Evolutionary conservation across 2,113 vertebrate species (phyloP), one percentile per base, ranked within the genome.

Genomic region (Lucifuga dentata): DNA sequence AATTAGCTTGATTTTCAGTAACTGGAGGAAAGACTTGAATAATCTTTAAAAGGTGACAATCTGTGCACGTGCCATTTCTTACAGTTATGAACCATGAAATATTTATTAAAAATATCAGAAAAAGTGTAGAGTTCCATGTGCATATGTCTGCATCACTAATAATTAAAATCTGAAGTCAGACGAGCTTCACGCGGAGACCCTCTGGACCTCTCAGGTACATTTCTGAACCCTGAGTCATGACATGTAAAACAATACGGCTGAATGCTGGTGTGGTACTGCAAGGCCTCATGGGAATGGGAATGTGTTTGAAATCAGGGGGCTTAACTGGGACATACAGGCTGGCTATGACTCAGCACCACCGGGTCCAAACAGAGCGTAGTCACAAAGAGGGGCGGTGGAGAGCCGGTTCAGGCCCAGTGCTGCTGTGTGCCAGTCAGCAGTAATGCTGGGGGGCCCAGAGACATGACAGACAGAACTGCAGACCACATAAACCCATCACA

Each of bases 371-470:
- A 79, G 52, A 69, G 58, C n/a, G 12, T 10, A 38, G 57, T 55
- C 69, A 86, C 88, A 91, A 90, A 86, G 76, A 80, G 67, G 53
- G 24, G 17, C 50, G 8, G 48, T 17, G 38, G 38, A 66, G 79
- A 80, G 53, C 63, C 23, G 20, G 67, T 62, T 79, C 60, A 48
- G 65, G 17, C 60, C 38, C 23, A 16, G 60, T 74, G 80, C 84
- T 71, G 50, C 55, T 60, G 73, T 70, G 66, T 84, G 86, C 74
- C 70, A 80, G 87, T 90, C 89, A 90, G 88, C 90, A 89, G 68
- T 77, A 90, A 84, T 84, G 50, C 61, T 12, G 72, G 73, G 65
- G 69, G 60, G 43, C 65, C n/a, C 63, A 35, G 74, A 78, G 48
- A 68, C 43, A 53, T 38, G 49, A 45, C 57, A 78, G 57, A 74